Evolutionary conservation across 2,113 vertebrate species (phyloP).

Genomic region (Astur gentilis): DNA sequence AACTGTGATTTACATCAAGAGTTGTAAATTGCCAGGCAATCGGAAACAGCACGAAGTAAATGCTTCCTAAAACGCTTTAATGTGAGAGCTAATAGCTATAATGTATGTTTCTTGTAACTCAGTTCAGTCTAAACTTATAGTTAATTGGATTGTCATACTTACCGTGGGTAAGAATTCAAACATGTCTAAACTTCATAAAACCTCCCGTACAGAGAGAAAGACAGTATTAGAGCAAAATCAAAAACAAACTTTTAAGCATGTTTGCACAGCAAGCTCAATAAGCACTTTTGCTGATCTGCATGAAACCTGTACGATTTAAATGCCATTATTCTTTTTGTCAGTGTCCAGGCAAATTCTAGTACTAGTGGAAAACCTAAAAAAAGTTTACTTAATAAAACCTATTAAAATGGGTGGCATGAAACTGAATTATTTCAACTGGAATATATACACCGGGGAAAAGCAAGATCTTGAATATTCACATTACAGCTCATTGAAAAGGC

Average conservation of each 20-base stretch:
- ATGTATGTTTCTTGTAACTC: background rate
- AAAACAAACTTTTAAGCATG: background rate
- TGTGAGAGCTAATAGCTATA: background rate
- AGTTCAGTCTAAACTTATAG: background rate
- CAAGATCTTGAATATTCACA: constrained; percentile 64
- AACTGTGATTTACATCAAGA: background rate
- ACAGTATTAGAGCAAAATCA: background rate
- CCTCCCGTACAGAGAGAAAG: background rate
- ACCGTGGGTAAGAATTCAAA: background rate
- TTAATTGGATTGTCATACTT: background rate
- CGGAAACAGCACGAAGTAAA: background rate
- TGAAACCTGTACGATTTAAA: background rate
- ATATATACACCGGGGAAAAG: constrained; percentile 29
- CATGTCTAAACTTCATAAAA: background rate
- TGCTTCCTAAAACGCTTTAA: background rate
- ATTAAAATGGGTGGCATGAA: constrained; percentile 54
- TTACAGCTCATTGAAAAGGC: constrained; percentile 70
- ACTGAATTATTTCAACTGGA: constrained; percentile 40
- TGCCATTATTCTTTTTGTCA: background rate
- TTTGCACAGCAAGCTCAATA: background rate
- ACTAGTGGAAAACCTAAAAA: background rate
- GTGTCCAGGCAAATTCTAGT: background rate
- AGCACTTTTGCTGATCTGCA: background rate
- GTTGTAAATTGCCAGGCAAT: background rate
- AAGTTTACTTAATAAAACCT: constrained; percentile 19